A percentile compares a stretch with the other conserved stretches of the same genome.
phyloP scores from a whole-genome alignment of 2,113 vertebrate genomes.

The Notothenia coriiceps region DNA sequence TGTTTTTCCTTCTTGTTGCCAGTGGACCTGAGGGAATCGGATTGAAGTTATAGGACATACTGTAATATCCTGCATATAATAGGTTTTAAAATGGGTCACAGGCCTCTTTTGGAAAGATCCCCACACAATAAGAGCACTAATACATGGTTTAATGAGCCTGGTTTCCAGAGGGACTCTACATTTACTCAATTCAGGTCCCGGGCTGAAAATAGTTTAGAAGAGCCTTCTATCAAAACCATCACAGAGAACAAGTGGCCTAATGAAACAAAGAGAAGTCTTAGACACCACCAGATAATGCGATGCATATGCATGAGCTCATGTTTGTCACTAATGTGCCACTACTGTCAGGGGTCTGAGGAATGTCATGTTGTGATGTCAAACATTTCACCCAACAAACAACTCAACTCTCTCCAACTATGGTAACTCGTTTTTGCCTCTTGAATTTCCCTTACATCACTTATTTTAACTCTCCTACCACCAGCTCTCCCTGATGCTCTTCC shows the following conservation, averaged over 20 bases:
- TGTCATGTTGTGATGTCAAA: slow-evolving; percentile 77
- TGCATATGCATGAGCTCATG: slow-evolving; percentile 52
- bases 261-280: background rate
- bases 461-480: background rate
- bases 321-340: slow-evolving; percentile 66
- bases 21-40: background rate
- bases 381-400: slow-evolving; percentile 68
- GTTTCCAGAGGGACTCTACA: slow-evolving; percentile 60
- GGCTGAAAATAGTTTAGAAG: slow-evolving; percentile 65
- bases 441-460: slow-evolving; percentile 27
- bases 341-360: slow-evolving; percentile 70
- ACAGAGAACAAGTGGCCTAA: slow-evolving; percentile 51
- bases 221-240: slow-evolving; percentile 43
- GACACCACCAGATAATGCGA: slow-evolving; percentile 14
- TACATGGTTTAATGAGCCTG: slow-evolving; percentile 65
- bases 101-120: slow-evolving; percentile 58
- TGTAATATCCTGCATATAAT: slow-evolving; percentile 16
- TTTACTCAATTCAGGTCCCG: slow-evolving; percentile 63
- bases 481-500: background rate
- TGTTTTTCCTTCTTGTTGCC: background rate
- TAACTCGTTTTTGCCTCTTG: background rate
- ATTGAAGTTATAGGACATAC: background rate
- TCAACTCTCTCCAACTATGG: background rate
- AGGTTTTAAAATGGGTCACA: slow-evolving; percentile 65
- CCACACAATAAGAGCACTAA: slow-evolving; percentile 55